Conservation (phyloP, 2,888 invertebrate species). For the Lissonota sp. region DNA sequence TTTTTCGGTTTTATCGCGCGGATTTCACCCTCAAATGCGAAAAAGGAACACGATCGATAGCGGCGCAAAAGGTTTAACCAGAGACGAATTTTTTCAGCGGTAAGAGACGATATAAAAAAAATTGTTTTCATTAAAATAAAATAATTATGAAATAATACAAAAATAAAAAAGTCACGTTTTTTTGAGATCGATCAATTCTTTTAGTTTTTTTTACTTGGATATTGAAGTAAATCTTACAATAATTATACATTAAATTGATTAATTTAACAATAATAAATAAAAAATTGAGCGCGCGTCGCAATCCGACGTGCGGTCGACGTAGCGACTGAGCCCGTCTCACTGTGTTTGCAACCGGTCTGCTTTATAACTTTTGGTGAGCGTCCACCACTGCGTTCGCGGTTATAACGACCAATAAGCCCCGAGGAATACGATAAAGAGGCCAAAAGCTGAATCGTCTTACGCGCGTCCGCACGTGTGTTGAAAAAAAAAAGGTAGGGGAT, state of each 20-base stretch:
- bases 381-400: slow-evolving; percentile 59
- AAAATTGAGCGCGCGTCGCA: slow-evolving; percentile 67
- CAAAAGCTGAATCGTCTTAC: slow-evolving; percentile 70
- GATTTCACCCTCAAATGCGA: slow-evolving; percentile 5
- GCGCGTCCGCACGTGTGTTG: slow-evolving; percentile 40
- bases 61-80: not conserved
- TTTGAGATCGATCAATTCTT: too few relatives aligned
- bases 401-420: slow-evolving; percentile 55
- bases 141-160: too few relatives aligned
- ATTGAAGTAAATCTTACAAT: too few relatives aligned
- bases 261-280: slow-evolving; percentile 10
- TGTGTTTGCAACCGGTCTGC: slow-evolving; percentile 75
- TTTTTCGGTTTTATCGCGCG: slow-evolving; percentile 23
- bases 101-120: slow-evolving; percentile 2
- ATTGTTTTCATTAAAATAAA: not conserved
- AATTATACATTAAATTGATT: too few relatives aligned
- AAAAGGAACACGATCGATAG: not conserved
- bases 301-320: slow-evolving; percentile 76
- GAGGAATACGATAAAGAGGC: slow-evolving; percentile 76
- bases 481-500: slow-evolving; percentile 59
- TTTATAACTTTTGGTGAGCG: slow-evolving; percentile 81
- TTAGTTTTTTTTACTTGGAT: too few relatives aligned
- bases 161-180: too few relatives aligned
- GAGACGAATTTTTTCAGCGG: not conserved
- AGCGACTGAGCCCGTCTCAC: slow-evolving; percentile 78